phyloP scores from a whole-genome alignment of 2,888 invertebrate genomes.

The Macaria notata region DNA sequence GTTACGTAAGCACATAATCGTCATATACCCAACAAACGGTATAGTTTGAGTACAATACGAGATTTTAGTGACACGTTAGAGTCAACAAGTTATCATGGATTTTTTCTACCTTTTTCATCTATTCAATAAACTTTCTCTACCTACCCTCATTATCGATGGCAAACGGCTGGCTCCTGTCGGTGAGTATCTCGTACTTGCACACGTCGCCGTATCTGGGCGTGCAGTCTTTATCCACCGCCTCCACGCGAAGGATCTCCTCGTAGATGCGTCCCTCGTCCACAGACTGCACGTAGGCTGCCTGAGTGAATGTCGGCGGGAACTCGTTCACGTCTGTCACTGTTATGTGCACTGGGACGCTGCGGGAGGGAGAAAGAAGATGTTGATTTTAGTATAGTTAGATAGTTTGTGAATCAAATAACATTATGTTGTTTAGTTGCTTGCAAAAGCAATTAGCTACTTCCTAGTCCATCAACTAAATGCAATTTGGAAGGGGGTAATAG shows the following conservation, averaged over 20 bases:
- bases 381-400: no score
- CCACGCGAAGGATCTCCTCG: conserved; percentile 94
- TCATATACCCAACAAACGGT: no score
- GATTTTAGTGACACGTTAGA: no score
- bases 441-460: no score
- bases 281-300: conserved; percentile 94
- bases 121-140: conserved; percentile 23
- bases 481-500: no score
- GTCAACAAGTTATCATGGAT: no score
- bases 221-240: conserved; percentile 96
- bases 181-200: conserved; percentile 98
- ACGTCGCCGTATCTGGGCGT: conserved; percentile 97
- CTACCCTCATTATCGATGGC: conserved; percentile 94
- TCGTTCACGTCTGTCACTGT: conserved; percentile 98
- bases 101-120: no score
- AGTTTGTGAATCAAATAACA: no score
- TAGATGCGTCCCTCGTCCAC: conserved; percentile 95
- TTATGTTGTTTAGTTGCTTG: no score
- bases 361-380: background rate
- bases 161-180: conserved; percentile 88
- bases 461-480: no score
- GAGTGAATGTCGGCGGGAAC: conserved; percentile 95
- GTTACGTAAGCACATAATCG: no score
- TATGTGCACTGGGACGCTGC: conserved; percentile 95
- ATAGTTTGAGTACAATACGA: no score